Evolutionary conservation across 2,113 vertebrate genomes (phyloP).

Genomic region (Mobula birostris): DNA sequence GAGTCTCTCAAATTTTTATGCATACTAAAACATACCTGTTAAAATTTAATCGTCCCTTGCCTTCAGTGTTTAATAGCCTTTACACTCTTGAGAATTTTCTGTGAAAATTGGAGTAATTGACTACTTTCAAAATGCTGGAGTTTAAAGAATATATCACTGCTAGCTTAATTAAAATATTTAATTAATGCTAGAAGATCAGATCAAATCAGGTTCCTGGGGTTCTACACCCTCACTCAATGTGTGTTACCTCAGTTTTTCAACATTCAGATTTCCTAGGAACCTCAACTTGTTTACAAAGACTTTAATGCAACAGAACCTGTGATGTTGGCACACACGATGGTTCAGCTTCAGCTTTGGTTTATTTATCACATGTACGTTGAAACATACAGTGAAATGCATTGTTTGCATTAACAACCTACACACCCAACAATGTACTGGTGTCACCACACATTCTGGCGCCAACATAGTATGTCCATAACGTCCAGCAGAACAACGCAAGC

Average conservation of each 20-base stretch:
- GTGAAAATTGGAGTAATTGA: slow-evolving; percentile 29
- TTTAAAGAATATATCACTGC: slow-evolving; percentile 16
- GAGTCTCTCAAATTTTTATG: not conserved
- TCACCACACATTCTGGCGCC: no score
- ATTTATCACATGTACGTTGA: no score
- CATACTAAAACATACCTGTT: slow-evolving; percentile 25
- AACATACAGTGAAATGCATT: no score
- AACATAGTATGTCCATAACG: no score
- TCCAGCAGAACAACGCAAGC: no score
- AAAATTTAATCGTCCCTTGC: slow-evolving; percentile 16
- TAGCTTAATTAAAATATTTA: slow-evolving; percentile 26
- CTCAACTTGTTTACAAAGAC: not conserved
- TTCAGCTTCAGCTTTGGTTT: no score
- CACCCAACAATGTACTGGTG: no score
- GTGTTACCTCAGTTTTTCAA: not conserved
- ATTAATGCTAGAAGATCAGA: not conserved
- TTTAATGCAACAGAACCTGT: not conserved
- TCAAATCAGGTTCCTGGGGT: not conserved
- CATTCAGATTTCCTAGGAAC: not conserved
- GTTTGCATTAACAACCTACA: no score
- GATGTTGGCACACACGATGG: not conserved
- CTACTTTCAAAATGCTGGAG: not conserved
- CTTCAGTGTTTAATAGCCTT: slow-evolving; percentile 16
- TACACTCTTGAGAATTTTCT: not conserved
- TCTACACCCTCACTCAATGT: not conserved